A percentile compares a stretch with the other conserved stretches of the same genome.
Conservation (phyloP, 30 jellyfish, hydroid and myxozoan species). For the Aurelia aurita region DNA sequence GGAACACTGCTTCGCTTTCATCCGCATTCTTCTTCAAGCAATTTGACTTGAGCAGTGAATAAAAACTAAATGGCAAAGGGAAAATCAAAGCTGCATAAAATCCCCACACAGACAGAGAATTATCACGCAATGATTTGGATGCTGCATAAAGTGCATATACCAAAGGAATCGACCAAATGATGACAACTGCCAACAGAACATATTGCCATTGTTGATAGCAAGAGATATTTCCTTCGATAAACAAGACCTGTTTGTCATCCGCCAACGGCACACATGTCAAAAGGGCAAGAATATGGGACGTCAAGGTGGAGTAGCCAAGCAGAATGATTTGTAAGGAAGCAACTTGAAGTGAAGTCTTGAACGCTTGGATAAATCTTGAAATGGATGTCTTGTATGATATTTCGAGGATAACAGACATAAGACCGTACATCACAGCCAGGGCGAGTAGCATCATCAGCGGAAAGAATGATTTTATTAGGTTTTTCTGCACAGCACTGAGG, state of each 20-base stretch:
- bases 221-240: neutral
- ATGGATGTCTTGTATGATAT: neutral
- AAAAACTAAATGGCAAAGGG: conserved; percentile 14
- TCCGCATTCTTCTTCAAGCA: too few species aligned
- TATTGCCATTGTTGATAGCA: conserved; percentile 28
- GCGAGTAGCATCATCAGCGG: neutral
- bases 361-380: neutral
- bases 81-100: conserved; percentile 4
- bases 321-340: neutral
- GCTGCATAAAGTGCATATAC: neutral
- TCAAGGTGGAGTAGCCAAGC: conserved; percentile 15
- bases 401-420: neutral
- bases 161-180: conserved; percentile 11
- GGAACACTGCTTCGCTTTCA: too few species aligned
- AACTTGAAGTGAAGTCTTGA: neutral
- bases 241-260: neutral
- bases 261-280: conserved; percentile 28
- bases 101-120: neutral
- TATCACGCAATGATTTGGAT: neutral
- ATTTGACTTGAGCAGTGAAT: neutral
- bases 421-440: neutral
- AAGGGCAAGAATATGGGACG: conserved; percentile 7
- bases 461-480: neutral
- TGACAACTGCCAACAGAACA: neutral
- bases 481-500: neutral